A percentile compares a stretch with the other conserved stretches of the same genome.
phyloP scores from a whole-genome alignment of 2,888 invertebrate genomes.

The Drosophila greeni region DNA sequence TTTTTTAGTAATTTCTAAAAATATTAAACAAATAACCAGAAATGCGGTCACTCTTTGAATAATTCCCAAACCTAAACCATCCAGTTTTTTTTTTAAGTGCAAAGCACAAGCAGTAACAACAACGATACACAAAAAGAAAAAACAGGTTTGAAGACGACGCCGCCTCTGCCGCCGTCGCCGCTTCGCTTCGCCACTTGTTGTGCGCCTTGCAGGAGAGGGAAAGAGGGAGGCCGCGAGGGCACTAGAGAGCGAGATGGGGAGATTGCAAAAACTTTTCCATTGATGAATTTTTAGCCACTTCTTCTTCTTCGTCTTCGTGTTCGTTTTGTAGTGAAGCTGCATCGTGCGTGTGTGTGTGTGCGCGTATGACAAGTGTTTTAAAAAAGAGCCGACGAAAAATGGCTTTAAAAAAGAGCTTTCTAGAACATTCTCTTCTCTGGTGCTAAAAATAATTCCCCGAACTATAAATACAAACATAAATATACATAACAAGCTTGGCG shows the following conservation, averaged over 20 bases:
- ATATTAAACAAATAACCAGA: neutral
- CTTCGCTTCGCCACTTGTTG: conserved; percentile 41
- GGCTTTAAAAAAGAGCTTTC: conserved; percentile 31
- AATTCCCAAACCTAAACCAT: neutral
- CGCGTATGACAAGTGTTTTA: conserved; percentile 7
- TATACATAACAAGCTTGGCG: conserved; percentile 10
- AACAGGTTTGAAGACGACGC: conserved; percentile 61
- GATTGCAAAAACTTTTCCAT: conserved; percentile 70
- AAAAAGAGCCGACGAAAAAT: conserved; percentile 10
- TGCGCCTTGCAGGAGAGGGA: conserved; percentile 14
- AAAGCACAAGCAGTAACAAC: conserved; percentile 31
- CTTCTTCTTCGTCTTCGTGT: conserved; percentile 15
- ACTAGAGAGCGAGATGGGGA: conserved; percentile 50
- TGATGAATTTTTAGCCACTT: conserved; percentile 60
- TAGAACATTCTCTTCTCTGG: conserved; percentile 48
- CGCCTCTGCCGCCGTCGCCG: conserved; percentile 27
- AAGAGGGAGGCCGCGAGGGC: conserved; percentile 14
- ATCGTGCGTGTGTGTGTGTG: neutral
- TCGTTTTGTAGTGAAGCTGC: conserved; percentile 22
- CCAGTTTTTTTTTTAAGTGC: neutral
- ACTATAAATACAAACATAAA: conserved; percentile 12
- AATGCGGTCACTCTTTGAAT: neutral
- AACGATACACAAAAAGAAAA: conserved; percentile 33
- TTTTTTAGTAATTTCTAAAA: neutral
- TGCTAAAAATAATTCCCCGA: conserved; percentile 18